Evolutionary conservation across 2,113 vertebrate species (phyloP), one percentile per base, ranked within the genome.

Genomic region (Ptilonorhynchus violaceus): DNA sequence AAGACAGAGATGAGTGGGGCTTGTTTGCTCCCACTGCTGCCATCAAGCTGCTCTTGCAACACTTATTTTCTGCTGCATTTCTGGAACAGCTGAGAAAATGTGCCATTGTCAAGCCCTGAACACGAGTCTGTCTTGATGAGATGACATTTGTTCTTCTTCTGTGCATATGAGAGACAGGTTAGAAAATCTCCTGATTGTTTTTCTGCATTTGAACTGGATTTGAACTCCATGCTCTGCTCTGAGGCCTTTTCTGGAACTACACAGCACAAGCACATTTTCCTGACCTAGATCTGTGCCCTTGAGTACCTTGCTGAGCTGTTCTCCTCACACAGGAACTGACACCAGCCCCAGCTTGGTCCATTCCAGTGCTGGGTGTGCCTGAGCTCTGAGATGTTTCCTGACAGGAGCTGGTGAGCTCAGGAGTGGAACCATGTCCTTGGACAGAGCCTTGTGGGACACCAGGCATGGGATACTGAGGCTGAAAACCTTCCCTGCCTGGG

Each of bases 241-340:
- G 17, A 44, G 30, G 76, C 75, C 63, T 37, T 19, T 39, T 39
- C 27, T 78, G 89, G 47, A 67, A 35, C 78, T 37, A 3, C 67
- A 5, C 50, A 15, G 2, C 41, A 25, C 39, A 2, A 42, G 19
- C 81, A 58, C 72, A 0, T 11, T 66, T 59, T 31, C 70, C 94
- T 93, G 95, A 86, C 88, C 96, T 39, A 60, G 25, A 69, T 93
- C 78, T 21, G 52, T 68, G 95, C 79, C 93, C 96, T 94, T 63
- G 89, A 72, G 89, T 74, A 10, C 68, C 66, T 69, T 55, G 63
- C 59, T 78, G 96, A 88, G 95, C 53, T 33, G 24, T 37, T 82
- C 30, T 91, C 8, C 89, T 79, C 53, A 2, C 16, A 35, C 74
- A 39, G 77, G 94, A 85, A 4, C 85, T 67, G 92, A 62, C 94